Percentiles rank a stretch among this genome's conserved stretches.
Conservation (phyloP, 2,888 invertebrate genomes). For the Drosophila affinis region DNA sequence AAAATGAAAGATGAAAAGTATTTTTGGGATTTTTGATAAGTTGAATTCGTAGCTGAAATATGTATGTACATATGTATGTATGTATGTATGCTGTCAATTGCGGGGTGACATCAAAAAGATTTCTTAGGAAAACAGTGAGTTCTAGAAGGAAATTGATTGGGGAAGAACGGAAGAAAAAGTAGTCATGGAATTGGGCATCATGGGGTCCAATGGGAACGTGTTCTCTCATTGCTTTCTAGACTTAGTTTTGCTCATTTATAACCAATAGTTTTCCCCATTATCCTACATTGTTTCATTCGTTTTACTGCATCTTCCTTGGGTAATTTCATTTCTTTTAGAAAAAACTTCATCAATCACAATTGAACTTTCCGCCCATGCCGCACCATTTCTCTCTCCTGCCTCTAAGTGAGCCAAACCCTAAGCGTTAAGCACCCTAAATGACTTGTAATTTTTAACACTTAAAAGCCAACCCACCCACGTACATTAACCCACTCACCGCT, state of each 20-base stretch:
- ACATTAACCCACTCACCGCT: conserved; percentile 22
- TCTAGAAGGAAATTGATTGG: neutral
- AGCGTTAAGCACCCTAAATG: conserved; percentile 35
- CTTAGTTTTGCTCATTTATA: too few species aligned
- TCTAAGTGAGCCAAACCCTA: too few species aligned
- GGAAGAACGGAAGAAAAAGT: neutral
- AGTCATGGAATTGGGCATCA: neutral
- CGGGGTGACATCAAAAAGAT: conserved; percentile 11
- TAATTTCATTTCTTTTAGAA: neutral
- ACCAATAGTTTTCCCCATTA: too few species aligned
- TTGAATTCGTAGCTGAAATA: conserved; percentile 13
- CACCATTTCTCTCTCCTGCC: neutral
- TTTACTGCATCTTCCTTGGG: neutral
- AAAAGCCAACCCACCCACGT: conserved; percentile 2
- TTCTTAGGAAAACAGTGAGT: neutral
- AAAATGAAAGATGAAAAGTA: conserved; percentile 1
- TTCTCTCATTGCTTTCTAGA: too few species aligned
- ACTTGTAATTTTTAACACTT: conserved; percentile 36
- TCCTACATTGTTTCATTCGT: neutral
- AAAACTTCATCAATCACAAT: conserved; percentile 6
- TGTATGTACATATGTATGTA: conserved; percentile 4
- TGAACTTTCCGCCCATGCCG: neutral
- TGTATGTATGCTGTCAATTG: conserved; percentile 19
- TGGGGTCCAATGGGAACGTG: too few species aligned
- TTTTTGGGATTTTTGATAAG: conserved; percentile 15